Evolutionary conservation across 2,797 vertebrate species (phyloP).

Genomic region (Danio choprae): DNA sequence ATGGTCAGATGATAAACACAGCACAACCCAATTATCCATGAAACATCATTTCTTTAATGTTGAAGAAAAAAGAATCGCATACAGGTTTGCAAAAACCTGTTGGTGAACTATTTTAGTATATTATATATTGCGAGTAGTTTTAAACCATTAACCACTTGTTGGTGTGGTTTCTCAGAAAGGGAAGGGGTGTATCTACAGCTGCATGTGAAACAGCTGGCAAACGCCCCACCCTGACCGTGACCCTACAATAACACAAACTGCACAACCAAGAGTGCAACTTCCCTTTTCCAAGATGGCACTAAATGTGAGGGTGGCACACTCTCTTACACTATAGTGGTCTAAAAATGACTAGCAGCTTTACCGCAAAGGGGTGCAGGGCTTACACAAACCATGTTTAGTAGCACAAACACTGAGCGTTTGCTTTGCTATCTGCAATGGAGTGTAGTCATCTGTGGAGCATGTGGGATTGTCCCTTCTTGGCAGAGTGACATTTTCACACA

Average conservation of each 20-base stretch:
- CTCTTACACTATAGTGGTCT: no score
- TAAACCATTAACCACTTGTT: neutral
- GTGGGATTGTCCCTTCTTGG: conserved; percentile 19
- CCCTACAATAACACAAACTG: conserved; percentile 16
- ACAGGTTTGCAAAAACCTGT: no score
- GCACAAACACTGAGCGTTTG: neutral
- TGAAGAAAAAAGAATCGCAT: no score
- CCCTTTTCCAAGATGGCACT: neutral
- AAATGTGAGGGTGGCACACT: conserved; percentile 5
- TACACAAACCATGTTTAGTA: conserved; percentile 19
- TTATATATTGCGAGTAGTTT: neutral
- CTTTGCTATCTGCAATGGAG: conserved; percentile 27
- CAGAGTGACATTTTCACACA: conserved; percentile 19
- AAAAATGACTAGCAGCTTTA: conserved; percentile 32
- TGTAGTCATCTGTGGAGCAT: conserved; percentile 64
- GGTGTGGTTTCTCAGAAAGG: conserved; percentile 23
- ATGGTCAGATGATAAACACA: no score
- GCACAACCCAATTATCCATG: no score
- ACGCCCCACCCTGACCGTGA: conserved; percentile 44
- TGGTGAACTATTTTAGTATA: neutral
- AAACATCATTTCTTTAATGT: no score
- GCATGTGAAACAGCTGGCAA: conserved; percentile 36
- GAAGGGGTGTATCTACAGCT: conserved; percentile 31
- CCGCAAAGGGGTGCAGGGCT: conserved; percentile 41
- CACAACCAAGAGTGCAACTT: neutral